Base-by-base conservation (phyloP, 2,888 invertebrate genomes). In the Volucella zonaria region DNA sequence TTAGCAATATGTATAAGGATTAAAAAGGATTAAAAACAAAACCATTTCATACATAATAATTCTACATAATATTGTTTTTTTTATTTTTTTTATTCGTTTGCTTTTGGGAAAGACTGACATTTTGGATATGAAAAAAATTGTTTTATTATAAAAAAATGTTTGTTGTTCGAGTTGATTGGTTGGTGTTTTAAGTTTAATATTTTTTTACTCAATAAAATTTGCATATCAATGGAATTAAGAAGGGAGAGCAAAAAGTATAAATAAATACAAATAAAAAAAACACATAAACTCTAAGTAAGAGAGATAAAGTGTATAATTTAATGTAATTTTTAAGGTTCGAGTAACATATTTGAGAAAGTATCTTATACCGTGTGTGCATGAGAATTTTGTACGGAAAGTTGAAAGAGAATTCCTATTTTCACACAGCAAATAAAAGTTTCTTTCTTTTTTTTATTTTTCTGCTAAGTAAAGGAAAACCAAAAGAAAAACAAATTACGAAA, bases 61-160 rank as follows among this genome's bases (percentile, higher is more conserved):
- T 52, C 40, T 23, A 18, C 18, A 18, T 1, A 1, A 23, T 23
- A 75, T 58, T 61, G 12, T 11, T 59, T 56, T 47, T 3, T 58
- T 47, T 68, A 64, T 59, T 11, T 59, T 56, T 47, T 3, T 58
- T 47, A 62, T 70, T 59, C 4, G 61, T 71, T 67, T 73, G 81
- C 68, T 85, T 85, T 77, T 76, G 58, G 80, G 85, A 81, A 85
- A 85, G 85, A 85, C 85, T 85, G 85, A 83, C 23, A 75, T 83
- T 83, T 83, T 80, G 80, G 83, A 81, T 77, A 67, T 67, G 58
- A 59, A 64, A 67, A n/a, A 31, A 42, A 71, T 31, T 31, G 4
- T 6, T 31, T 31, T 31, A 31, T 31, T 31, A 4, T 49, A 49
- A 82, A 59, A 2, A 58, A 78, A 61, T 10, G 45, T 68, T 68